A percentile compares a stretch with the other conserved stretches of the same genome.
Conservation (phyloP, 1,140 invertebrate genomes). For the Rhynchophorus ferrugineus region DNA sequence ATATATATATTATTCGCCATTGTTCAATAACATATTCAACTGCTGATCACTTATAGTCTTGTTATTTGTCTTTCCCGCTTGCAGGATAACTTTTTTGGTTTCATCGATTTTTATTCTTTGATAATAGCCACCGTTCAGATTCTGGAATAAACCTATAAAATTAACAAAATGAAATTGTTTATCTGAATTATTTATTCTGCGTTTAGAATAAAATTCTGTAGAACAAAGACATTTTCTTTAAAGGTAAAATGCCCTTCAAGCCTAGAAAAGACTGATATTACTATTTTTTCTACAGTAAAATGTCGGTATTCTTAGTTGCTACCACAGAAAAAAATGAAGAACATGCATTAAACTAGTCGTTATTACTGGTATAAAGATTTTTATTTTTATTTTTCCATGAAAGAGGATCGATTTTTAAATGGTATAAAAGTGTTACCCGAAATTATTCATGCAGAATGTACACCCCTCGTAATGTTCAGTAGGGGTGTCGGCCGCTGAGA, state of each 20-base stretch:
- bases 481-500: too few relatives aligned
- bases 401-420: too few relatives aligned
- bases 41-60: constrained; percentile 42
- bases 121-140: constrained; percentile 55
- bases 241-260: neutral
- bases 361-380: too few relatives aligned
- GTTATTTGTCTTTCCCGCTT: constrained; percentile 48
- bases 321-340: too few relatives aligned
- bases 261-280: neutral
- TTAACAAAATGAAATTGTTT: neutral
- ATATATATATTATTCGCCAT: too few relatives aligned
- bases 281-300: too few relatives aligned
- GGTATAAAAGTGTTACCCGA: too few relatives aligned
- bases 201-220: constrained; percentile 1
- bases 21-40: constrained; percentile 10
- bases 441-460: too few relatives aligned
- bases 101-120: constrained; percentile 45
- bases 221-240: neutral
- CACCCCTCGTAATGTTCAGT: too few relatives aligned
- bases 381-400: too few relatives aligned
- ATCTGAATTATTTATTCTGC: neutral
- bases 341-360: too few relatives aligned
- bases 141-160: constrained; percentile 51
- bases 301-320: too few relatives aligned
- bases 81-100: constrained; percentile 47